Conservation (phyloP, 2,797 vertebrate species). For the Enteromius argenteus region DNA sequence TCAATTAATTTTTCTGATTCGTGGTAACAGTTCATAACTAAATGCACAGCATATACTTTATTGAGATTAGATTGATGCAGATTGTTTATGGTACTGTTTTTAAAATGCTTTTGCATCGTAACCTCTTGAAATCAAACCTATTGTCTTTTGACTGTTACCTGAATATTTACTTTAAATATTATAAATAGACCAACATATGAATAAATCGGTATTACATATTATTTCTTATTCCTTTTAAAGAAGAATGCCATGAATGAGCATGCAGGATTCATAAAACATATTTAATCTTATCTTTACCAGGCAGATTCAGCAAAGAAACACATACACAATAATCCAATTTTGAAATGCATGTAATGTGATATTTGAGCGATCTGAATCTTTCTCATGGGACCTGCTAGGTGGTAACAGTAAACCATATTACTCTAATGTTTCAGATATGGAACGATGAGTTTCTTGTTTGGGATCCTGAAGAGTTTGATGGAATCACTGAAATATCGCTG, state of each 20-base stretch:
- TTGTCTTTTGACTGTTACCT: neutral
- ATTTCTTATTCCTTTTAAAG: neutral
- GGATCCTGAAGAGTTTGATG: conserved; percentile 87
- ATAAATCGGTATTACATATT: neutral
- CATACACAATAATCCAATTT: conserved; percentile 4
- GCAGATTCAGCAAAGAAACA: conserved; percentile 6
- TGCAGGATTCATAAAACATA: neutral
- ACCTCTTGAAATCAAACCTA: neutral
- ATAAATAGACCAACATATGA: neutral
- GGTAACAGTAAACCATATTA: conserved; percentile 27
- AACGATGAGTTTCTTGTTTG: conserved; percentile 89
- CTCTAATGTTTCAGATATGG: conserved; percentile 81
- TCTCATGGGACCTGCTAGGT: conserved; percentile 16
- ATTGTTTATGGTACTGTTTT: neutral
- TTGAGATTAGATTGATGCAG: neutral
- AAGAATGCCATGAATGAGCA: neutral
- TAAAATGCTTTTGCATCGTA: neutral
- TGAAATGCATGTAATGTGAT: conserved; percentile 16
- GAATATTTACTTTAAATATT: neutral
- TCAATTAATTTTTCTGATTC: conserved; percentile 20
- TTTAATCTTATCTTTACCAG: conserved; percentile 4
- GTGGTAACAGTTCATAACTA: neutral
- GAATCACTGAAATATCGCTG: conserved; percentile 85
- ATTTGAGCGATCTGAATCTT: conserved; percentile 16
- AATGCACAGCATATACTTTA: neutral